These are phyloP conservation scores for Campoplex capitator DNA, from an alignment of 2,888 invertebrate genomes.

Conservation along the genomic window DNA sequence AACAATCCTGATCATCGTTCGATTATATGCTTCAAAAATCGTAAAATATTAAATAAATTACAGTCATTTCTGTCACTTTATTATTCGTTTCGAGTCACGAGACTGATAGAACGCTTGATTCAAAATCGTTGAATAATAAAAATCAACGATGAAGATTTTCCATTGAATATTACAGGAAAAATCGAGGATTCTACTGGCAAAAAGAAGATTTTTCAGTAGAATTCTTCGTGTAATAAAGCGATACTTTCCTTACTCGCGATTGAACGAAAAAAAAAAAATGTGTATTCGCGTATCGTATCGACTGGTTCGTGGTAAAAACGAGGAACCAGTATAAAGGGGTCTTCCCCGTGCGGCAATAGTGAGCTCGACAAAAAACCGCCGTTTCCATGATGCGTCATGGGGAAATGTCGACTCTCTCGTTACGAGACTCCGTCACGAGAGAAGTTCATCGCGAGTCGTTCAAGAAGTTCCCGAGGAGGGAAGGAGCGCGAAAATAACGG, in stretches of 20 bases:
- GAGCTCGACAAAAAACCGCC: background rate
- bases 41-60: background rate
- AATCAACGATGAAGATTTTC: background rate
- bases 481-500: conserved; percentile 27
- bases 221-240: background rate
- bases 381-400: conserved; percentile 56
- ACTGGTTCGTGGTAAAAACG: background rate
- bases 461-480: conserved; percentile 28
- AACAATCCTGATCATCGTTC: background rate
- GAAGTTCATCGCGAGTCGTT: conserved; percentile 41
- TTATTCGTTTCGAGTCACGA: too few relatives aligned
- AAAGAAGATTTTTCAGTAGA: background rate
- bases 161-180: background rate
- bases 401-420: conserved; percentile 34
- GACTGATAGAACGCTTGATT: background rate
- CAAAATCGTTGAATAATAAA: background rate
- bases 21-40: background rate
- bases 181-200: background rate
- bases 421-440: background rate
- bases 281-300: background rate
- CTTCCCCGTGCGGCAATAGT: conserved; percentile 35
- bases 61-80: background rate
- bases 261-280: background rate
- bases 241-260: conserved; percentile 19
- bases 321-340: conserved; percentile 37